phyloP scores from a whole-genome alignment of 2,113 vertebrate species.

The Piprites chloris region DNA sequence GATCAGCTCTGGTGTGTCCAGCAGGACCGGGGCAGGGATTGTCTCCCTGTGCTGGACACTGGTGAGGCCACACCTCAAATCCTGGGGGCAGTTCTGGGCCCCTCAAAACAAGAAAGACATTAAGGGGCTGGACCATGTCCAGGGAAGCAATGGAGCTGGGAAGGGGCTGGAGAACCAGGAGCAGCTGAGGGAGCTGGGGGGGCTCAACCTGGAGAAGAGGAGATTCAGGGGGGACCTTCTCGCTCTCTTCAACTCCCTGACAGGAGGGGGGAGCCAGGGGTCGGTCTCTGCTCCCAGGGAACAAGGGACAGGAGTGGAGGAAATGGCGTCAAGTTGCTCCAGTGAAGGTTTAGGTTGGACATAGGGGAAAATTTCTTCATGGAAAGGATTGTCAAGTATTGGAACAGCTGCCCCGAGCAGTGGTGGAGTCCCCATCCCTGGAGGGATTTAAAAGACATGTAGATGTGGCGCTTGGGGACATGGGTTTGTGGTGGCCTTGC shows the following conservation, averaged over 20 bases:
- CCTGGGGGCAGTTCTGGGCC: accelerated
- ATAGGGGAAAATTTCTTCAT: neutral
- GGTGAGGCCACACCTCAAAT: neutral
- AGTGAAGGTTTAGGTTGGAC: neutral
- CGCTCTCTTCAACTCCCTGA: neutral
- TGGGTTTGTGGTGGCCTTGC: neutral
- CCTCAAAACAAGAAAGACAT: neutral
- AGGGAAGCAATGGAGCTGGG: accelerated
- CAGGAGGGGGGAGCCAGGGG: neutral
- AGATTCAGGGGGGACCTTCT: neutral
- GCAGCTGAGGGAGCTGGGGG: neutral
- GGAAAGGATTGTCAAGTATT: neutral
- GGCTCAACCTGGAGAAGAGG: neutral
- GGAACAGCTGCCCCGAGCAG: neutral
- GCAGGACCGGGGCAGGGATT: neutral
- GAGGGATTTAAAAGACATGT: neutral
- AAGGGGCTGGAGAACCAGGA: neutral
- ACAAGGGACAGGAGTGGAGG: neutral
- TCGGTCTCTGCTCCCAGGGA: neutral
- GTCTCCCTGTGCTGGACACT: neutral
- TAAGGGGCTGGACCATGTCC: neutral
- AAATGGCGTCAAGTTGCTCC: accelerated
- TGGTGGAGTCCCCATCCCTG: no score
- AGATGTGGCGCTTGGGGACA: neutral
- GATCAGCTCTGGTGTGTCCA: accelerated